A percentile compares a stretch with the other conserved stretches of the same genome.
Conservation (phyloP, 1,140 invertebrate species). For the Musca domestica region DNA sequence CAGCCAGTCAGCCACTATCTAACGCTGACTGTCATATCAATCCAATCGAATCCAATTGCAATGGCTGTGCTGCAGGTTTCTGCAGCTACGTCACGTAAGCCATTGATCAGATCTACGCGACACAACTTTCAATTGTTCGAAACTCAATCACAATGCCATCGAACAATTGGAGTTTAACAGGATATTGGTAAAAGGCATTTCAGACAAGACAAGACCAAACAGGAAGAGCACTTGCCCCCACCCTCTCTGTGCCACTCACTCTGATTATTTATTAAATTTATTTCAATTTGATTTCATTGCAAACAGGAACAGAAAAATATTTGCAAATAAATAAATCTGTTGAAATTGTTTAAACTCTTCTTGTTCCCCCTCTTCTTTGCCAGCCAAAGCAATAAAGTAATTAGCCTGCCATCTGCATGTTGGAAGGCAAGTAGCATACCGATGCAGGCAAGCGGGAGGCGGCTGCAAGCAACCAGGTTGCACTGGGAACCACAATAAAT, state of each 20-base stretch:
- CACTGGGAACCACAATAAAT: background rate
- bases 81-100: slow-evolving; percentile 8
- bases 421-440: background rate
- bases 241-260: no score
- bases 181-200: no score
- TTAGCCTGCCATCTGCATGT: background rate
- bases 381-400: background rate
- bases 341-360: background rate
- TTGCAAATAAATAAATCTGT: no score
- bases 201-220: background rate
- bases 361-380: no score
- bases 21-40: no score
- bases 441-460: background rate
- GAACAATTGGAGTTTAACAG: background rate
- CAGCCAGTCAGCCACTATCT: no score
- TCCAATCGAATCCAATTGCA: no score
- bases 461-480: background rate
- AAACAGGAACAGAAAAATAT: background rate
- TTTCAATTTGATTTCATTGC: no score
- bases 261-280: no score
- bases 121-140: slow-evolving; percentile 22
- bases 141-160: background rate
- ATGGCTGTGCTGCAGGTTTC: no score
- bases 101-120: slow-evolving; percentile 25
- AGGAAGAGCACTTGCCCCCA: background rate